A percentile compares a stretch with the other conserved stretches of the same genome.
phyloP scores from a whole-genome alignment of 2,797 vertebrate genomes.

The Pangasius macronema region DNA sequence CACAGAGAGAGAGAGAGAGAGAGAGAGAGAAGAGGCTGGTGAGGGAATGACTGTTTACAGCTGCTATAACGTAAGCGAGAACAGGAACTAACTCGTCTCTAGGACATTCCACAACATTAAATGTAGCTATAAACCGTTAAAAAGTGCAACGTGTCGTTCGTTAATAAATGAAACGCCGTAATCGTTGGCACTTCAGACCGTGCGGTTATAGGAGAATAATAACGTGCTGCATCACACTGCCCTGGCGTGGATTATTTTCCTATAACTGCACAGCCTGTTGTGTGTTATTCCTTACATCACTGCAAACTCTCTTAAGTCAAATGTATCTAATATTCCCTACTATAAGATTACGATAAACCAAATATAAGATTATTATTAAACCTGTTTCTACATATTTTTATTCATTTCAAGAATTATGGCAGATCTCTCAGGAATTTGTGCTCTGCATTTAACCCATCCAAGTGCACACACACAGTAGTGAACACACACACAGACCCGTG shows the following conservation, averaged over 20 bases:
- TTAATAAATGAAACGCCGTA: background rate
- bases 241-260: too few relatives aligned
- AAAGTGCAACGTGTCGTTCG: background rate
- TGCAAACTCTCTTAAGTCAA: background rate
- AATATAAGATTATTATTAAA: background rate
- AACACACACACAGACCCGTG: too few relatives aligned
- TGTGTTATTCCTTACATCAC: background rate
- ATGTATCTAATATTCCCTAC: background rate
- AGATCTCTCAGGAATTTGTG: too few relatives aligned
- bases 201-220: too few relatives aligned
- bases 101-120: too few relatives aligned
- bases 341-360: background rate
- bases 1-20: background rate
- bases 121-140: background rate
- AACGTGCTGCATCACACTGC: too few relatives aligned
- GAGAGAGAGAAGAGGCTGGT: background rate
- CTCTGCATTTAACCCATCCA: too few relatives aligned
- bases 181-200: too few relatives aligned
- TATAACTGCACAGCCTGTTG: background rate
- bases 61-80: too few relatives aligned
- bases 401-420: background rate
- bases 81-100: too few relatives aligned
- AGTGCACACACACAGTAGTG: too few relatives aligned
- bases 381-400: background rate
- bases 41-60: too few relatives aligned